A percentile compares a stretch with the other conserved stretches of the same genome.
phyloP scores from a whole-genome alignment of 2,113 vertebrate species.

The Tympanuchus pallidicinctus region DNA sequence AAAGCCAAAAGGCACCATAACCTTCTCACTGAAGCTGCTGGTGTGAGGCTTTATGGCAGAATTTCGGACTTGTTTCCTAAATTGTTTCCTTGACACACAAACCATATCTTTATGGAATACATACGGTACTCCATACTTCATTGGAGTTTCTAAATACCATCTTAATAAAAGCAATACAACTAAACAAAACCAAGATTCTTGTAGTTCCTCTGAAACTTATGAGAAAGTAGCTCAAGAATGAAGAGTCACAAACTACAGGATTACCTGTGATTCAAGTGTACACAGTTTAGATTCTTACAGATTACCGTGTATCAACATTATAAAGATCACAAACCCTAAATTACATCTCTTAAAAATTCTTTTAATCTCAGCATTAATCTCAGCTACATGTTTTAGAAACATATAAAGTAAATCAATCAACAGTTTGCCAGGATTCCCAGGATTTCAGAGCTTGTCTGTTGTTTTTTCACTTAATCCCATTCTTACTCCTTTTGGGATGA shows the following conservation, averaged over 20 bases:
- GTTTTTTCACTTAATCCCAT: not conserved
- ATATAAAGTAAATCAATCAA: not conserved
- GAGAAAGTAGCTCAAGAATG: not conserved
- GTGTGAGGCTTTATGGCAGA: not conserved
- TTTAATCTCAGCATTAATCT: not conserved
- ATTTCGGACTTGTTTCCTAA: not conserved
- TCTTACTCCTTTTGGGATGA: not conserved
- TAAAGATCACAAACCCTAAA: not conserved
- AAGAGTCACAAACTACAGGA: not conserved
- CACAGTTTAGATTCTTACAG: not conserved
- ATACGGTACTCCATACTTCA: not conserved
- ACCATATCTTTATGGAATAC: not conserved
- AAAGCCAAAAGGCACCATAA: not conserved
- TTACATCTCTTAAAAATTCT: not conserved
- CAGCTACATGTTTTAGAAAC: not conserved
- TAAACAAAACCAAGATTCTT: not conserved
- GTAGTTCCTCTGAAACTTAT: not conserved
- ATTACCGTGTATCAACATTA: not conserved
- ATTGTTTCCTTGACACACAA: not conserved
- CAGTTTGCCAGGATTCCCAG: rapidly evolving
- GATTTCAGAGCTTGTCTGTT: not conserved
- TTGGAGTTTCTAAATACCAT: not conserved
- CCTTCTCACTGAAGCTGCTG: not conserved
- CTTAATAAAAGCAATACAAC: not conserved
- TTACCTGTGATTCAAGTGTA: not conserved